Percentiles rank a stretch among this genome's conserved stretches.
Evolutionary conservation across 2,113 vertebrate species (phyloP).

Genomic region (Peucedramus taeniatus): DNA sequence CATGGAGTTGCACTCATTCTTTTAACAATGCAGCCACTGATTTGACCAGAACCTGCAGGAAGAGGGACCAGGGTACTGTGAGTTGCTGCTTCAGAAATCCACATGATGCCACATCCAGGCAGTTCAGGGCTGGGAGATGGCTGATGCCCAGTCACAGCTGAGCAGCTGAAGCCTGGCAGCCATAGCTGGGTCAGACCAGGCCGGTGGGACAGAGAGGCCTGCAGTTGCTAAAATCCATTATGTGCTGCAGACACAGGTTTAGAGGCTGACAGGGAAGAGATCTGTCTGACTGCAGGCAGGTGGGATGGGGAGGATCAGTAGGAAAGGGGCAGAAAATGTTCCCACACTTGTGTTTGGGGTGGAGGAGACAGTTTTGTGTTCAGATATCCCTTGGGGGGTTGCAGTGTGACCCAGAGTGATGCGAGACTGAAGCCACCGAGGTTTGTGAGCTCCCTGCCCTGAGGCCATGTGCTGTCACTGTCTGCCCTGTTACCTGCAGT

Average conservation of each 20-base stretch:
- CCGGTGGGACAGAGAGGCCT: not conserved
- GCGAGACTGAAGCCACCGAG: not conserved
- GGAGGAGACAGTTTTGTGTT: not conserved
- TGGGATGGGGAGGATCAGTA: not conserved
- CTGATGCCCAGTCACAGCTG: not conserved
- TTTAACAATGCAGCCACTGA: not conserved
- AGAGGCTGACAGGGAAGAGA: not conserved
- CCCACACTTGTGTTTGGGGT: fast-evolving
- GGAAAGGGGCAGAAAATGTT: not conserved
- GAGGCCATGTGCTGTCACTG: not conserved
- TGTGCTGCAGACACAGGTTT: not conserved
- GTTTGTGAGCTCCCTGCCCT: not conserved
- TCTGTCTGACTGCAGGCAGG: not conserved
- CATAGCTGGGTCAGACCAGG: not conserved
- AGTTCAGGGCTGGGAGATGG: not conserved
- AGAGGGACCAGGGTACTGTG: not conserved
- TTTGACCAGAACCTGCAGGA: not conserved
- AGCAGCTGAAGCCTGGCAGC: not conserved
- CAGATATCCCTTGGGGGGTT: not conserved
- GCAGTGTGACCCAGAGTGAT: not conserved
- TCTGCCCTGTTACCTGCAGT: not conserved
- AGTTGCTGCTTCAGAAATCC: not conserved
- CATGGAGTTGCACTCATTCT: not conserved
- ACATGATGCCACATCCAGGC: fast-evolving
- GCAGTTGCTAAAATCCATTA: not conserved